Conservation (phyloP, 2,888 invertebrate genomes). For the Drosophila tripunctata region DNA sequence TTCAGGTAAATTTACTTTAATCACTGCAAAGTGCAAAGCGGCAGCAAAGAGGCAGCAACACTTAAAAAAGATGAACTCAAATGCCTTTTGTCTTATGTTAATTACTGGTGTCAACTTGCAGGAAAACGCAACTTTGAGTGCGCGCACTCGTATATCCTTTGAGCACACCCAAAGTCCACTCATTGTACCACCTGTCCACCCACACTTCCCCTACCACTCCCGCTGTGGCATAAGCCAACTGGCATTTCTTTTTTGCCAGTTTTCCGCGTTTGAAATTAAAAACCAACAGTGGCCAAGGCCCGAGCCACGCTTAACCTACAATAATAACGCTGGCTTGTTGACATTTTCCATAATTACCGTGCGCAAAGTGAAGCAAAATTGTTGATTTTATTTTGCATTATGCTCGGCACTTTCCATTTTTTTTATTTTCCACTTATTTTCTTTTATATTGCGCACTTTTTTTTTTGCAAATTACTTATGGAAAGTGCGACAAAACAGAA, state of each 20-base stretch:
- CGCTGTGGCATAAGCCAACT: slow-evolving; percentile 15
- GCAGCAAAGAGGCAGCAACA: slow-evolving; percentile 65
- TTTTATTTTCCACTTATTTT: slow-evolving; percentile 12
- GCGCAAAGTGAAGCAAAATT: slow-evolving; percentile 72
- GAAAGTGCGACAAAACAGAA: slow-evolving; percentile 23
- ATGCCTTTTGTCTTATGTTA: slow-evolving; percentile 77
- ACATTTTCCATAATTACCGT: slow-evolving; percentile 80
- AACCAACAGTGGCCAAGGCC: slow-evolving; percentile 77
- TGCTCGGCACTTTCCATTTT: slow-evolving; percentile 36
- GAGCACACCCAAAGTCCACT: slow-evolving; percentile 41
- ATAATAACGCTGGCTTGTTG: slow-evolving; percentile 70
- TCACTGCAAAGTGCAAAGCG: slow-evolving; percentile 72
- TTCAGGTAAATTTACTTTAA: slow-evolving; percentile 79
- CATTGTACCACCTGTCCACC: background rate
- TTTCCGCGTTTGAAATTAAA: slow-evolving; percentile 76
- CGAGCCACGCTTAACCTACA: slow-evolving; percentile 69
- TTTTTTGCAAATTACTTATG: slow-evolving; percentile 34
- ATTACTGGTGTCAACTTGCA: slow-evolving; percentile 77
- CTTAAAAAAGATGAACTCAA: slow-evolving; percentile 46
- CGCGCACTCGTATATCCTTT: slow-evolving; percentile 75
- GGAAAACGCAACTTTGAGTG: slow-evolving; percentile 68
- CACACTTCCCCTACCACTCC: background rate
- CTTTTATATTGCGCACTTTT: slow-evolving; percentile 4
- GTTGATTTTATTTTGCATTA: slow-evolving; percentile 76
- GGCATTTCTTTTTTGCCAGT: slow-evolving; percentile 38